Conservation (phyloP, 1,140 invertebrate genomes). For the Drosophila burlai region DNA sequence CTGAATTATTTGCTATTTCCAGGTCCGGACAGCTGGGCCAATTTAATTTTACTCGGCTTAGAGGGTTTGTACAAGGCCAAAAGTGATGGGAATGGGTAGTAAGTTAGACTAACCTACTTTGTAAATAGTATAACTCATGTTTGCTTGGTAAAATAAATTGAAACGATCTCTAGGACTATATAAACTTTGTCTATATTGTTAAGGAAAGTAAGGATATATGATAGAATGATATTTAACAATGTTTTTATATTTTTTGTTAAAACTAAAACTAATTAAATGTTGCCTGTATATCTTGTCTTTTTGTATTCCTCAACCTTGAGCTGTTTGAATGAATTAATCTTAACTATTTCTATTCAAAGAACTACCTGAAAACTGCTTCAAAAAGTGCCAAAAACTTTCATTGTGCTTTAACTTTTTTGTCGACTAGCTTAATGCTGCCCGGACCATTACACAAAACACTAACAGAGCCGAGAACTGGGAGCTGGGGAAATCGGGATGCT, state of each 20-base stretch:
- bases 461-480: background rate
- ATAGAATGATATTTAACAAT: too few species aligned
- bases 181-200: background rate
- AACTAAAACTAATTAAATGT: too few species aligned
- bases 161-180: too few species aligned
- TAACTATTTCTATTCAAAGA: background rate
- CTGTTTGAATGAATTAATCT: background rate
- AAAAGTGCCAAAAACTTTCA: conserved; percentile 2
- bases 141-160: background rate
- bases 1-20: conserved; percentile 21
- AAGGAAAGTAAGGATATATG: too few species aligned
- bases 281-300: background rate
- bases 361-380: conserved; percentile 3
- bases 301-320: background rate
- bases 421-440: conserved; percentile 9
- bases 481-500: background rate
- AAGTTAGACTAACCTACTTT: too few species aligned
- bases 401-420: conserved; percentile 24
- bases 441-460: conserved; percentile 32
- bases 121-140: background rate
- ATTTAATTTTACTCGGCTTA: background rate
- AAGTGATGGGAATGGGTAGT: background rate
- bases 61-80: background rate
- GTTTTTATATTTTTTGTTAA: too few species aligned
- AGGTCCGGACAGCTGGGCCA: background rate